Base-by-base conservation (phyloP, 2,797 vertebrate genomes). In the Leucoraja ocellata region DNA sequence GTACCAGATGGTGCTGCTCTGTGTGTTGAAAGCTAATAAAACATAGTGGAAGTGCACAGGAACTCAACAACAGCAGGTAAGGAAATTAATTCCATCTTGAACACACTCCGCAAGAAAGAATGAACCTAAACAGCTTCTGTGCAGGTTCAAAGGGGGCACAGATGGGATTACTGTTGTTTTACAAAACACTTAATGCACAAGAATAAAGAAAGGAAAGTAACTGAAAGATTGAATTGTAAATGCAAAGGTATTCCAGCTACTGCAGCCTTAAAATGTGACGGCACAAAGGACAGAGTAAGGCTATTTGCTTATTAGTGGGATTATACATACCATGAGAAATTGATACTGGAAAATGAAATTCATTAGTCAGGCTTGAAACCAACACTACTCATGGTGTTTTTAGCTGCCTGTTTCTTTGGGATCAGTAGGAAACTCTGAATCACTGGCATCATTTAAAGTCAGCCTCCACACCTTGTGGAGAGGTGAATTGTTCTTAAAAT, bases 1-100 rank as follows among this genome's bases (percentile, higher is more conserved):
- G 65, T 32, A 91, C 65, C 36, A 73, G 88, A 91, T 91, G 86
- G 86, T 71, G 58, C 63, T 58, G 65, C 65, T 68, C 63, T 90
- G 86, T 32, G 88, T 36, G 21, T 91, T 21, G 36, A 73, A 91
- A 91, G 21, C 65, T 73, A 39, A 91, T 71, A 71, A 91, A 71
- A 91, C 68, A 73, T 71, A 39, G 21, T 90, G 58, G 16, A 71
- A 90, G 32, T 68, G 86, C 61, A 23, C 21, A 54, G 81, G n/a
- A 88, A 88, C 32, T 6, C 68, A 73, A 25, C 39, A 16, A 39
- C 65, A 91, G 86, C 88, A 91, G 88, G 88, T 28, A 91, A 46
- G 11, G 39, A 25, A 71, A 91, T 28, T 23, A 73, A 10, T 46
- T 73, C 65, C 32, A 71, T 73, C 88, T 86, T 86, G 83, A 86